These are phyloP conservation scores for Sinotaia quadrata DNA, from an alignment of 2,888 invertebrate genomes.

Conservation along the genomic window DNA sequence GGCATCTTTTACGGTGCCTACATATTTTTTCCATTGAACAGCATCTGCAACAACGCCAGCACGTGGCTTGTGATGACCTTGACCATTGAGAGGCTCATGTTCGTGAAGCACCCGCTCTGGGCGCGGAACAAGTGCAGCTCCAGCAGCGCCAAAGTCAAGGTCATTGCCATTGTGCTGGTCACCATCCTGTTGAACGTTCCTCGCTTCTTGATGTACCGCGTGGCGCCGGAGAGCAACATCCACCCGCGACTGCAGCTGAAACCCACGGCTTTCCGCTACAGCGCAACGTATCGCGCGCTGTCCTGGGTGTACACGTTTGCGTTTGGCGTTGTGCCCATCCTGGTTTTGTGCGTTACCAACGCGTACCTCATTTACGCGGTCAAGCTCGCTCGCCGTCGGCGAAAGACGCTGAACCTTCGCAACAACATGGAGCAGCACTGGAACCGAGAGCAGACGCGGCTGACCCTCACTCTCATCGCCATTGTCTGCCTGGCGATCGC, in stretches of 20 bases:
- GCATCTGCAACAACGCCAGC: conserved; percentile 61
- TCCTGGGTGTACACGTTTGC: conserved; percentile 59
- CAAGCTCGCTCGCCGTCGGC: conserved; percentile 48
- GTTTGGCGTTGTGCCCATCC: conserved; percentile 58
- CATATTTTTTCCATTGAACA: conserved; percentile 59
- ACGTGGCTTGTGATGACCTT: conserved; percentile 64
- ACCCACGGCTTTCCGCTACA: conserved; percentile 55
- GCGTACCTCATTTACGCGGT: conserved; percentile 59
- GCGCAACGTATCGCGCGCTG: conserved; percentile 40
- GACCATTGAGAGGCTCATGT: conserved; percentile 64
- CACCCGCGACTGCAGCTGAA: conserved; percentile 25
- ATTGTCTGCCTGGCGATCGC: conserved; percentile 64
- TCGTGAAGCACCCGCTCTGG: conserved; percentile 62
- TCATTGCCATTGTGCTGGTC: conserved; percentile 47
- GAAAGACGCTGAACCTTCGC: conserved; percentile 48
- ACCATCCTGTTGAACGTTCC: conserved; percentile 60
- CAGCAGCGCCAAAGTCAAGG: conserved; percentile 55
- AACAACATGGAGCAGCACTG: conserved; percentile 56
- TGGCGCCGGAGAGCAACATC: conserved; percentile 25
- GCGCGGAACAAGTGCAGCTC: conserved; percentile 61
- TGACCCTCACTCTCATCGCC: conserved; percentile 64
- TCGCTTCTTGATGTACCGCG: conserved; percentile 53
- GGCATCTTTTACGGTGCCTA: conserved; percentile 59
- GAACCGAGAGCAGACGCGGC: conserved; percentile 52
- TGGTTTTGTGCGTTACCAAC: conserved; percentile 54